A percentile compares a stretch with the other conserved stretches of the same genome.
These are phyloP conservation scores for Capra hircus DNA, from an alignment of 2,113 vertebrate species.

Conservation along the genomic window DNA sequence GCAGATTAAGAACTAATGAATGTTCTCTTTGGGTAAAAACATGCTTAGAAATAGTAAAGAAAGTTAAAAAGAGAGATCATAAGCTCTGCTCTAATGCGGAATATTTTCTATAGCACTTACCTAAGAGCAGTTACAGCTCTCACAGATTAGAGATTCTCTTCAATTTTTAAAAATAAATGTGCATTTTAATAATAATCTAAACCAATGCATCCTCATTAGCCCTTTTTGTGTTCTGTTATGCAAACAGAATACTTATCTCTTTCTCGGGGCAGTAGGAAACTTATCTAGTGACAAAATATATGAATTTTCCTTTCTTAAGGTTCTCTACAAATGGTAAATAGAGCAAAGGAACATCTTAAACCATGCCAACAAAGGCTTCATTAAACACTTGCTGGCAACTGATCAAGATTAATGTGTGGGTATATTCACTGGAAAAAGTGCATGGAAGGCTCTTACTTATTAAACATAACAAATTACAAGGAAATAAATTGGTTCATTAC, in stretches of 20 bases:
- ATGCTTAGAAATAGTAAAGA: neutral
- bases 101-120: constrained; percentile 37
- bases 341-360: constrained; percentile 41
- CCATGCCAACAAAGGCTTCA: constrained; percentile 44
- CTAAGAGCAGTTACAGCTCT: neutral
- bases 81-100: neutral
- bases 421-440: constrained; percentile 45
- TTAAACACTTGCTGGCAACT: constrained; percentile 55
- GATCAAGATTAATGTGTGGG: constrained; percentile 56
- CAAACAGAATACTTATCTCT: constrained; percentile 46
- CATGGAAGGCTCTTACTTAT: constrained; percentile 3
- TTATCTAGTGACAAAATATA: constrained; percentile 5
- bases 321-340: constrained; percentile 50
- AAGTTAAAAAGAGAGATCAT: neutral
- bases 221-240: constrained; percentile 57
- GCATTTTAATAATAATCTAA: constrained; percentile 44
- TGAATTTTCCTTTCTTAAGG: constrained; percentile 54
- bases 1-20: neutral
- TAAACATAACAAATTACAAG: constrained; percentile 62
- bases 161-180: constrained; percentile 44
- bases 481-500: constrained; percentile 65
- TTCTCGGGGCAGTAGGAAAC: neutral
- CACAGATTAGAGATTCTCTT: constrained; percentile 15
- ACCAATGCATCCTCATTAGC: constrained; percentile 41
- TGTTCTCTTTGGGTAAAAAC: neutral